Percentiles rank a stretch among this genome's conserved stretches.
phyloP scores from a whole-genome alignment of 1,140 invertebrate species.

The Eriocheir sinensis region DNA sequence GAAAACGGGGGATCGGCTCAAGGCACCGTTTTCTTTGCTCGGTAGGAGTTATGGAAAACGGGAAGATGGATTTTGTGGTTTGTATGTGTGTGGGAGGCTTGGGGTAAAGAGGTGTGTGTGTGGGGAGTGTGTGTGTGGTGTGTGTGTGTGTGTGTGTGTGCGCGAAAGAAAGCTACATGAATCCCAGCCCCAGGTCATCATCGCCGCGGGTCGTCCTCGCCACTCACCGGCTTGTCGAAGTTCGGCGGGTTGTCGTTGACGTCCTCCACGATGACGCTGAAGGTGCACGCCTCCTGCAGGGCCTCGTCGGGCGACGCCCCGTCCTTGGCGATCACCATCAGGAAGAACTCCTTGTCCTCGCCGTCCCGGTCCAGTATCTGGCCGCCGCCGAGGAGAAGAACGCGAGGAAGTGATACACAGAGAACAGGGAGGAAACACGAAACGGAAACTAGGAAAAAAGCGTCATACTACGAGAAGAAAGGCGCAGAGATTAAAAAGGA shows the following conservation, averaged over 20 bases:
- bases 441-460: not conserved
- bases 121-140: too few relatives aligned
- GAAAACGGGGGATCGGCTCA: not conserved
- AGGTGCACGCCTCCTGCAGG: conserved; percentile 64
- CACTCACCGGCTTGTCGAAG: conserved; percentile 62
- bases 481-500: not conserved
- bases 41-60: too few relatives aligned
- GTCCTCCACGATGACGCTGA: conserved; percentile 63
- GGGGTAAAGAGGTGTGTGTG: too few relatives aligned
- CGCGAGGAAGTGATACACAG: conserved; percentile 31
- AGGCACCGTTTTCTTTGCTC: not conserved
- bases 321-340: conserved; percentile 68
- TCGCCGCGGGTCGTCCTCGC: too few relatives aligned
- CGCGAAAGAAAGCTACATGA: too few relatives aligned
- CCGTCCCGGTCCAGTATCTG: conserved; percentile 63
- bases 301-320: conserved; percentile 33
- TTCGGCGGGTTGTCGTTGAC: conserved; percentile 67
- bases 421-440: conserved; percentile 19
- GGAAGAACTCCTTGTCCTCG: conserved; percentile 59
- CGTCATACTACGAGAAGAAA: not conserved
- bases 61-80: too few relatives aligned
- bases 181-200: too few relatives aligned
- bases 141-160: too few relatives aligned
- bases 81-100: too few relatives aligned
- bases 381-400: not conserved